These are phyloP conservation scores for Allobates femoralis DNA, from an alignment of 2,797 vertebrate species.

Conservation along the genomic window DNA sequence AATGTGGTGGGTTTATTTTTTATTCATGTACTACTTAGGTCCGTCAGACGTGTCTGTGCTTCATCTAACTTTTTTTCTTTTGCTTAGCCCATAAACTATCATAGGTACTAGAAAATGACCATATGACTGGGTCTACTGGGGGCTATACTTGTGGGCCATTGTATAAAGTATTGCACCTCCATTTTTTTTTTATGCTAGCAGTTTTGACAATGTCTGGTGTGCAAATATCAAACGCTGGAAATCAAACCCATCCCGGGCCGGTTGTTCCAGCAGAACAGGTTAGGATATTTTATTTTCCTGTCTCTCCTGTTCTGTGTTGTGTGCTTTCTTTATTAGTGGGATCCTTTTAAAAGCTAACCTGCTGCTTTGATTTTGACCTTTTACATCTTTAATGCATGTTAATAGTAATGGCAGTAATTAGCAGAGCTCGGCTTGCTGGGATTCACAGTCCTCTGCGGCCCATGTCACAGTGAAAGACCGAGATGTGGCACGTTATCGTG, in stretches of 20 bases:
- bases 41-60: too few species aligned
- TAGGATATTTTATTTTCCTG: not conserved
- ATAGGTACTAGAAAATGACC: too few species aligned
- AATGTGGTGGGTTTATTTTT: too few species aligned
- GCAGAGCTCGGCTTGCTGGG: not conserved
- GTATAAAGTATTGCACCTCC: not conserved
- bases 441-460: too few species aligned
- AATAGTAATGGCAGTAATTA: not conserved
- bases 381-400: not conserved
- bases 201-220: conserved; percentile 10
- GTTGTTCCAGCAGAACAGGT: conserved; percentile 27
- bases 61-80: too few species aligned
- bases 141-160: not conserved
- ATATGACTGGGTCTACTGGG: too few species aligned
- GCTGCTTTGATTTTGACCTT: not conserved
- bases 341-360: not conserved
- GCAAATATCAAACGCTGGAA: conserved; percentile 28
- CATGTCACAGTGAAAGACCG: too few species aligned
- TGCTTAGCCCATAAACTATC: too few species aligned
- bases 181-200: conserved; percentile 19
- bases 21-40: too few species aligned
- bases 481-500: too few species aligned
- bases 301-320: not conserved
- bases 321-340: not conserved
- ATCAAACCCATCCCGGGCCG: conserved; percentile 18